These are phyloP conservation scores for Danaus chrysippus DNA, from an alignment of 2,888 invertebrate species.

Conservation along the genomic window DNA sequence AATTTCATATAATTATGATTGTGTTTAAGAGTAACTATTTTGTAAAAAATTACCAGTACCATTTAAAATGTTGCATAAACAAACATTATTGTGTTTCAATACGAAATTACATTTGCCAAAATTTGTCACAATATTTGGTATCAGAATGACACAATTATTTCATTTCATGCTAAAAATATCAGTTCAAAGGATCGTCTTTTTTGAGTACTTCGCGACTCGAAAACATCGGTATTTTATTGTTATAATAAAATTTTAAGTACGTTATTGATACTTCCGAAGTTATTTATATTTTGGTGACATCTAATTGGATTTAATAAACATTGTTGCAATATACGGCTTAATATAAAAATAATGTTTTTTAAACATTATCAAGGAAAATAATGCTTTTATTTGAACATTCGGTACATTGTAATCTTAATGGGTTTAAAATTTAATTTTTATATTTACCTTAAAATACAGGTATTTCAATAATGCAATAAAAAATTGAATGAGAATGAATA, in stretches of 20 bases:
- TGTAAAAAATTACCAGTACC: no score
- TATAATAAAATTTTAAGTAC: conserved; percentile 57
- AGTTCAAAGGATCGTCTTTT: conserved; percentile 57
- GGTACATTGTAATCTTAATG: no score
- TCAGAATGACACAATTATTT: conserved; percentile 28
- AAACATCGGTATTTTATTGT: conserved; percentile 62
- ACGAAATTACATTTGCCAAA: no score
- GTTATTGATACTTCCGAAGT: conserved; percentile 55
- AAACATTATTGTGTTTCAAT: no score
- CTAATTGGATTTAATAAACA: conserved; percentile 1
- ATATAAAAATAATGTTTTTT: no score
- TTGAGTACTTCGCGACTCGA: conserved; percentile 52
- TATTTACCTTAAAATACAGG: not conserved
- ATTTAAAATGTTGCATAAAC: no score
- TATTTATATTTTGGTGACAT: conserved; percentile 45
- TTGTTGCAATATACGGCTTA: not conserved
- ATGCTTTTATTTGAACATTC: no score
- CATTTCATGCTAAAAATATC: conserved; percentile 39
- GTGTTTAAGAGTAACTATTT: no score
- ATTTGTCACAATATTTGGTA: no score
- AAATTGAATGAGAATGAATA: not conserved
- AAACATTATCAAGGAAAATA: no score
- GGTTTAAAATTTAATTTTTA: no score
- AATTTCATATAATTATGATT: no score
- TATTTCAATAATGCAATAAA: not conserved